Evolutionary conservation across 2,797 vertebrate species (phyloP).

Genomic region (Loris lydekkerianus): DNA sequence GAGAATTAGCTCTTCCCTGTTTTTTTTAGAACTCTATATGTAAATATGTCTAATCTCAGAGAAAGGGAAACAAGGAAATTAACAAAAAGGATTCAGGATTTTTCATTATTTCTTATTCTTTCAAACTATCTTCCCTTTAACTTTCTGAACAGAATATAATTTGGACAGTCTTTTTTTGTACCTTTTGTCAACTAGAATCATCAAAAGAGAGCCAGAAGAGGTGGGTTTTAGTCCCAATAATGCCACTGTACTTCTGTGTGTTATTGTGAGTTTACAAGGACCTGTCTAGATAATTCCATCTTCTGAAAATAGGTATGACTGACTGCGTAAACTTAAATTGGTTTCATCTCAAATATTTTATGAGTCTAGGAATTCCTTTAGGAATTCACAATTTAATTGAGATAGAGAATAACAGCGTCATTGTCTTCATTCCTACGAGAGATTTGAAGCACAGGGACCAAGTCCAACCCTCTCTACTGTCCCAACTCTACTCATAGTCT

Average conservation of each 20-base stretch:
- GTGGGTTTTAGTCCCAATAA: background rate
- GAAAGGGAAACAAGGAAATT: background rate
- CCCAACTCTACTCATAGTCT: background rate
- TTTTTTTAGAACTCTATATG: background rate
- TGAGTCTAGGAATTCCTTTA: background rate
- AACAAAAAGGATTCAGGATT: background rate
- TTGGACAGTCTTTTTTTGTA: background rate
- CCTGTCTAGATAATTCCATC: background rate
- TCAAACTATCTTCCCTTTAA: background rate
- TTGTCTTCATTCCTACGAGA: background rate
- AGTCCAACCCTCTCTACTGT: background rate
- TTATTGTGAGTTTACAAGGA: background rate
- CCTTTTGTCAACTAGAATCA: conserved; percentile 8
- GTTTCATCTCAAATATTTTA: conserved; percentile 19
- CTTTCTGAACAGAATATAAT: background rate
- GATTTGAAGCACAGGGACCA: background rate
- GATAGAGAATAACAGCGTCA: background rate
- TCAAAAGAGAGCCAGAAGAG: background rate
- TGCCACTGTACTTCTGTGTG: conserved; percentile 5
- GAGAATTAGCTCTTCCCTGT: conserved; percentile 5
- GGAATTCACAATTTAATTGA: background rate
- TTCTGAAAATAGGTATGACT: conserved; percentile 31
- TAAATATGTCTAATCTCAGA: background rate
- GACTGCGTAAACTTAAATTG: background rate
- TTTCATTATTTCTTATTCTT: conserved; percentile 7